These are phyloP conservation scores for Heloderma charlesbogerti DNA, from an alignment of 2,113 vertebrate genomes.

Conservation along the genomic window DNA sequence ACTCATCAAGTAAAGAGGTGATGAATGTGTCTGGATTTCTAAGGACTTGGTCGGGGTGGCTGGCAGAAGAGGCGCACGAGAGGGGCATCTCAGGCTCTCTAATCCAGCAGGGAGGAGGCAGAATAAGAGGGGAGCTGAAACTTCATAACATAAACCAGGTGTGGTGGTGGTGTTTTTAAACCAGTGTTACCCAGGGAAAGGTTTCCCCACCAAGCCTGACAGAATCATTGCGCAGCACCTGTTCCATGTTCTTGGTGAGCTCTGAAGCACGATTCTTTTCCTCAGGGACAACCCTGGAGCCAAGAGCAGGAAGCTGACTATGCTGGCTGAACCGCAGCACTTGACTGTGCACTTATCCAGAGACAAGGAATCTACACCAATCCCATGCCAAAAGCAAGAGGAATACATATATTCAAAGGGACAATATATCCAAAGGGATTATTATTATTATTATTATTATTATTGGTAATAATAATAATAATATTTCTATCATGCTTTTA, in stretches of 20 bases:
- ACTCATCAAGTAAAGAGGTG: constrained; percentile 19
- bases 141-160: neutral
- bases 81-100: neutral
- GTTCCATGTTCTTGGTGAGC: neutral
- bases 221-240: neutral
- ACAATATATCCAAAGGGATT: neutral
- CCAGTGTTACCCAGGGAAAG: neutral
- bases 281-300: neutral
- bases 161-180: neutral
- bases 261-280: neutral
- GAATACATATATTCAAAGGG: neutral
- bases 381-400: neutral
- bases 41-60: neutral
- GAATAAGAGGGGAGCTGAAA: neutral
- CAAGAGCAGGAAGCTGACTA: neutral
- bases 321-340: neutral
- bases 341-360: neutral
- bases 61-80: neutral
- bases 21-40: constrained; percentile 10
- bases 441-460: too few relatives aligned
- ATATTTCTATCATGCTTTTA: neutral
- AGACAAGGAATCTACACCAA: neutral
- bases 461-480: neutral
- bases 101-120: neutral
- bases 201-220: neutral